Base-by-base conservation (phyloP, 2,113 vertebrate species). In the Puffinus mauretanicus region DNA sequence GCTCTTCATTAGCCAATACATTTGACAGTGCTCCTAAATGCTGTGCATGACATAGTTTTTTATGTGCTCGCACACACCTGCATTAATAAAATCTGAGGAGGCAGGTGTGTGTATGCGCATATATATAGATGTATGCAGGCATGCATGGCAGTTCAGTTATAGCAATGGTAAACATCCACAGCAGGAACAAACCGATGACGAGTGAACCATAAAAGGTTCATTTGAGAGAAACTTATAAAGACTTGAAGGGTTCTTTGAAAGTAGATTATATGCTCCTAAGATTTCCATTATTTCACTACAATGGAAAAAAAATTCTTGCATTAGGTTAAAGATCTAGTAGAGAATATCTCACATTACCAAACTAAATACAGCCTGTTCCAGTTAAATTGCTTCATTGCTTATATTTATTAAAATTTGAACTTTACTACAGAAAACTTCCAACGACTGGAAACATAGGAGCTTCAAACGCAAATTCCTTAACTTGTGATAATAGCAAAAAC, bases 211-310 rank as follows among this genome's bases (percentile, higher is more conserved):
- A 87, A 96, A 93, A 78, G 38, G 27, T 67, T 84, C 86, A 3
- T 8, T 2, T 72, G 21, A 84, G 69, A 92, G 57, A 89, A 94
- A 92, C 27, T 52, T 92, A 82, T 0, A 44, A 85, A 61, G 65
- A 57, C 27, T 67, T 79, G 51, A 81, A 94, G 30, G 29, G 47
- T 44, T 70, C 80, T 94, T 92, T 89, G 86, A 91, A 94, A 94
- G 49, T 3, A 38, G 69, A 87, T 82, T 81, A 62, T 36, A 70
- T 47, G n/a, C 49, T 77, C n/a, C 58, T 79, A 79, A 81, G 0
- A 82, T 91, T 97, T 89, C 52, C 49, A 82, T 94, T 94, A 87
- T 85, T 94, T 85, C 65, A 66, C 49, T 77, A 30, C 52, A 94
- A 82, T 72, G 47, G n/a, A 95, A 91, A 58, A 58, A 88, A 86